These are phyloP conservation scores for Erebia palarica DNA, from an alignment of 2,888 invertebrate species.

Conservation along the genomic window DNA sequence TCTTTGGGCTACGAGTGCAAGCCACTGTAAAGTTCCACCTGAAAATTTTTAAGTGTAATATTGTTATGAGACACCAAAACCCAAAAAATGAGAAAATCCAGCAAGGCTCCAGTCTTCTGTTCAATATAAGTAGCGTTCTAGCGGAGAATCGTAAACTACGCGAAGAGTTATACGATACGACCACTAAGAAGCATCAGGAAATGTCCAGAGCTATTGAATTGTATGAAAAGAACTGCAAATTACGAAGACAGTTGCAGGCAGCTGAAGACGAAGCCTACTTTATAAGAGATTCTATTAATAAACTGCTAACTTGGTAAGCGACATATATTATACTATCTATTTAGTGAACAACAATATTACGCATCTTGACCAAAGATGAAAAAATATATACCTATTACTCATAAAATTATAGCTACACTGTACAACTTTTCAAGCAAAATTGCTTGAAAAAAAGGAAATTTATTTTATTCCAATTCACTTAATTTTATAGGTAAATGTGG, in stretches of 20 bases:
- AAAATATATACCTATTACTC: too few relatives aligned
- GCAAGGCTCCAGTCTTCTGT: slow-evolving; percentile 7
- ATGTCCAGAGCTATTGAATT: slow-evolving; percentile 72
- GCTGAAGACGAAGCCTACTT: slow-evolving; percentile 50
- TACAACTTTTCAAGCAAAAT: too few relatives aligned
- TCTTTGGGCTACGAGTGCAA: background rate
- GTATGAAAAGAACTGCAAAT: slow-evolving; percentile 55
- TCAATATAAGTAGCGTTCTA: slow-evolving; percentile 43
- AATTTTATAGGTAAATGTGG: background rate
- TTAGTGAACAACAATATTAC: too few relatives aligned
- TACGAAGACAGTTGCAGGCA: slow-evolving; percentile 52
- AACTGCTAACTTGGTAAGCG: slow-evolving; percentile 9
- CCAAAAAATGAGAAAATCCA: slow-evolving; percentile 2
- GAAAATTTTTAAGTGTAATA: background rate
- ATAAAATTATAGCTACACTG: too few relatives aligned
- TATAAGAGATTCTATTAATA: slow-evolving; percentile 45
- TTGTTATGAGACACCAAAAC: background rate
- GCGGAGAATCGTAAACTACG: slow-evolving; percentile 55
- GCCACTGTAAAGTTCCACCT: background rate
- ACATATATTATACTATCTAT: background rate
- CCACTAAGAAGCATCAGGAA: slow-evolving; percentile 70
- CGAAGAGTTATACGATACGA: slow-evolving; percentile 52
- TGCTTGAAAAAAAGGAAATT: too few relatives aligned
- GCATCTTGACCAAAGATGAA: too few relatives aligned
- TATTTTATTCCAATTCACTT: too few relatives aligned